Conservation (phyloP, 1,140 invertebrate species). For the Cydia amplana region DNA sequence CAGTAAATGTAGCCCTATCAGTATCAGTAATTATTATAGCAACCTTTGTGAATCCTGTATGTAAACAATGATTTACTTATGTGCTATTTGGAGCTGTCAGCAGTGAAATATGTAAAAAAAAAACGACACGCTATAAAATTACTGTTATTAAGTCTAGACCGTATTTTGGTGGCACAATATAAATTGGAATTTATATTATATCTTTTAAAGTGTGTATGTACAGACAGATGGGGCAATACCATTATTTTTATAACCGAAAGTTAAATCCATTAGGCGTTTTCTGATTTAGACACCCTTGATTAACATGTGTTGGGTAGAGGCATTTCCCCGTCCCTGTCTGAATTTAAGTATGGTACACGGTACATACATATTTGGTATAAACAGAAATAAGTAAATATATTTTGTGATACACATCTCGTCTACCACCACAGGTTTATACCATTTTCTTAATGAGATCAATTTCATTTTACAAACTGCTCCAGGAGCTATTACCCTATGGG, state of each 20-base stretch:
- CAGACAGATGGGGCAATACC: too few relatives aligned
- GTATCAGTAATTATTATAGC: background rate
- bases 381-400: slow-evolving; percentile 42
- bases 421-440: slow-evolving; percentile 2
- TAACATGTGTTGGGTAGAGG: too few relatives aligned
- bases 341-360: too few relatives aligned
- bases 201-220: too few relatives aligned
- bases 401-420: background rate
- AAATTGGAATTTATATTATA: too few relatives aligned
- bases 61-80: background rate
- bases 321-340: too few relatives aligned
- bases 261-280: too few relatives aligned
- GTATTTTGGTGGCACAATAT: background rate
- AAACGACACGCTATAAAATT: background rate
- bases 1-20: slow-evolving; percentile 5
- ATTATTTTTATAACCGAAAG: too few relatives aligned
- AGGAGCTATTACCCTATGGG: slow-evolving; percentile 46
- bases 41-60: slow-evolving; percentile 5
- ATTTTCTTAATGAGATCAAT: slow-evolving; percentile 53
- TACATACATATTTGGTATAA: background rate
- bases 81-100: background rate
- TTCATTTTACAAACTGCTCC: slow-evolving; percentile 48
- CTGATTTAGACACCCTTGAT: too few relatives aligned
- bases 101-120: background rate
- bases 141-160: background rate